Evolutionary conservation across 2,113 vertebrate species (phyloP).

Genomic region (Corythoichthys haematopterus): DNA sequence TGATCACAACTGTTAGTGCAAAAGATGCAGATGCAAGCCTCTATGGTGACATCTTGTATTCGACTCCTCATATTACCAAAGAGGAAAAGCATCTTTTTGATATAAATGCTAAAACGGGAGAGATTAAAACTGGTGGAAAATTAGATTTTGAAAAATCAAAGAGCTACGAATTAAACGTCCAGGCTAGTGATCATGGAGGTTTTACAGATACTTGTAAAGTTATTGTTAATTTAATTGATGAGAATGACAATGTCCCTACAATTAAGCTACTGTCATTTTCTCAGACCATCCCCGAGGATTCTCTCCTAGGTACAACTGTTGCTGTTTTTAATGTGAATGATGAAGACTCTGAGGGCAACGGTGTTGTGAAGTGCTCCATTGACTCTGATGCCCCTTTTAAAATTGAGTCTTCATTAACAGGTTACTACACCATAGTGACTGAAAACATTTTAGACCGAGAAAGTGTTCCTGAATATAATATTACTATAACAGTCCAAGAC

Average conservation of each 20-base stretch:
- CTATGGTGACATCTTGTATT: conserved; percentile 55
- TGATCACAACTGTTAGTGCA: conserved; percentile 54
- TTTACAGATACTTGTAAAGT: conserved; percentile 54
- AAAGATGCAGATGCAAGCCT: conserved; percentile 57
- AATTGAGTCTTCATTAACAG: conserved; percentile 18
- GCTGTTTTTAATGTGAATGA: conserved; percentile 66
- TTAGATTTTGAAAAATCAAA: conserved; percentile 62
- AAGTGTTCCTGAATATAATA: conserved; percentile 21
- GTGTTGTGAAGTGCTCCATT: conserved; percentile 18
- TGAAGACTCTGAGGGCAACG: conserved; percentile 51
- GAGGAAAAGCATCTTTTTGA: conserved; percentile 53
- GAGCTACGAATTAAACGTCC: conserved; percentile 44
- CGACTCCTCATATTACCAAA: conserved; percentile 27
- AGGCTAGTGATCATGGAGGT: conserved; percentile 60
- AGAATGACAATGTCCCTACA: conserved; percentile 66
- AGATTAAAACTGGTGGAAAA: conserved; percentile 47
- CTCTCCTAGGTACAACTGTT: conserved; percentile 58
- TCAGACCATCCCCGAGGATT: conserved; percentile 56
- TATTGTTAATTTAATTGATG: conserved; percentile 60
- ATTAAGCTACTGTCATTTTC: conserved; percentile 67
- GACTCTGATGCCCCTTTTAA: conserved; percentile 10
- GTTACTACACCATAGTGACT: conserved; percentile 20
- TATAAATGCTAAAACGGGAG: conserved; percentile 61
- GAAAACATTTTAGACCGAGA: conserved; percentile 19
- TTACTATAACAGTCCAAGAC: conserved; percentile 29